Evolutionary conservation across 1,140 invertebrate genomes (phyloP), one percentile per base, ranked within the genome.

Genomic region (Cydia pomonella): DNA sequence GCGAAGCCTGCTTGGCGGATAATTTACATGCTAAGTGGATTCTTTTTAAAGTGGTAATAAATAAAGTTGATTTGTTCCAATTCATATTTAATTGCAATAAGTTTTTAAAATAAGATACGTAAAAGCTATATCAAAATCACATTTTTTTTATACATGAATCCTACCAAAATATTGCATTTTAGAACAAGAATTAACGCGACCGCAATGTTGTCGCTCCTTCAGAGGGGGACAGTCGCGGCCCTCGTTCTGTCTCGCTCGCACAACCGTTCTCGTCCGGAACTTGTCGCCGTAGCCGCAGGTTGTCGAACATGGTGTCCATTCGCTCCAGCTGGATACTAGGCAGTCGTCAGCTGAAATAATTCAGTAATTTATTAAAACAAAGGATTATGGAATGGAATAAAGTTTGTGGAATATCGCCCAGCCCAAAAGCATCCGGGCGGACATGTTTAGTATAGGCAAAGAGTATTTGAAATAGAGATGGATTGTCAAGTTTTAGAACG

Each of bases 291-390:
- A 94, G 0, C 95, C 96, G 80, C 96, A 96, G 2, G 94, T 94
- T 0, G 93, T 94, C 0, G 94, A 95, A 82, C 96, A 96, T 0
- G 94, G 93, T 0, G 94, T 93, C 95, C 95, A 96, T n/a, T 93
- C 88, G 12, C 94, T 93, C 96, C 96, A 96, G n/a, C 93, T 83
- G 0, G 94, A 94, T 25, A 95, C 95, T 0, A 93, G 84, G 77
- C 95, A 95, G 77, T 94, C 93, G 10, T 94, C 82, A 64, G 89
- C 90, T 89, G 81, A 25, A 77, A 76, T 63, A 50, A 74, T 73
- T 63, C 10, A 23, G 59, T 27, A 50, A 50, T 50, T 50, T 50
- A 50, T 47, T 4, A 50, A 50, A 50, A 50, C 41, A 16, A 44
- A 3, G 13, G 13, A 44, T 44, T 44, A n/a, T n/a, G 41, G 13